Percentiles rank a stretch among this genome's conserved stretches.
phyloP scores from a whole-genome alignment of 2,113 vertebrate genomes.

The Enhydra lutris region DNA sequence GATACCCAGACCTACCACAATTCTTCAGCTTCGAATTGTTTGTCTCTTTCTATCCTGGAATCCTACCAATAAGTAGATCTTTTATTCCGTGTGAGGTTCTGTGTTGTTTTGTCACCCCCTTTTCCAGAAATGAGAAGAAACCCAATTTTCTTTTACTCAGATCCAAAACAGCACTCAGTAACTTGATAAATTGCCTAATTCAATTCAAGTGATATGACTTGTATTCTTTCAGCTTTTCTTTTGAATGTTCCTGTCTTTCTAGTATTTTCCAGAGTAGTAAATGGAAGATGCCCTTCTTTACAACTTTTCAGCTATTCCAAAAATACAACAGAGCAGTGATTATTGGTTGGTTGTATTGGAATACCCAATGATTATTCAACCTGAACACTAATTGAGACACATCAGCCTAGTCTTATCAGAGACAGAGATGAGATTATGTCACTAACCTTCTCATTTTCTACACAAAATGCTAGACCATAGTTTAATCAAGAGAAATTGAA shows the following conservation, averaged over 20 bases:
- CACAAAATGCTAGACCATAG: not conserved
- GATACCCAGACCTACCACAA: not conserved
- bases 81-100: rapidly evolving
- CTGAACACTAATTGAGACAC: not conserved
- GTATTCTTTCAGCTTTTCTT: not conserved
- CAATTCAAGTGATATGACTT: not conserved
- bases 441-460: not conserved
- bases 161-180: not conserved
- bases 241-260: not conserved
- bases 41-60: not conserved
- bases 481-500: not conserved
- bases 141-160: not conserved
- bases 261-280: not conserved
- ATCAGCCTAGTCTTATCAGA: not conserved
- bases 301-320: not conserved
- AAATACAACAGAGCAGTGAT: not conserved
- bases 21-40: not conserved
- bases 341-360: not conserved
- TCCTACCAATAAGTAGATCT: not conserved
- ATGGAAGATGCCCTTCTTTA: not conserved
- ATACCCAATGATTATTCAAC: not conserved
- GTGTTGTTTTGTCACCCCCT: not conserved
- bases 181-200: not conserved
- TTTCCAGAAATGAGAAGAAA: not conserved
- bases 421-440: not conserved